Evolutionary conservation across 2,888 invertebrate genomes (phyloP), one percentile per base, ranked within the genome.

Genomic region (Cephus runcator): DNA sequence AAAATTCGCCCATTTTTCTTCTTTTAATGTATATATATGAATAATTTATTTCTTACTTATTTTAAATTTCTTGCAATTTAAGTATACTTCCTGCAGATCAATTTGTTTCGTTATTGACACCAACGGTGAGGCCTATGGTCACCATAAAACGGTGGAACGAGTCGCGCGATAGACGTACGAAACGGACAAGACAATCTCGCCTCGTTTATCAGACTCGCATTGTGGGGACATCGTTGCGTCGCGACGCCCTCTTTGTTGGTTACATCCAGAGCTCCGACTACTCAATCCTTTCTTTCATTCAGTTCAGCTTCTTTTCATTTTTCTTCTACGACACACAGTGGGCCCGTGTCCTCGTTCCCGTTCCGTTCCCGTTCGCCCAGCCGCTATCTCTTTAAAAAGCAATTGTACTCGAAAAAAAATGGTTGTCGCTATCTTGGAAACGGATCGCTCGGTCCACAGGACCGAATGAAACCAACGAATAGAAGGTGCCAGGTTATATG

Each of bases 201-300:
- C 89, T 91, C 91, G 91, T 91, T 91, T 91, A 91, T 91, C 90
- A 90, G 90, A 86, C 84, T 83, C 84, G 88, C 86, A 90, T 90
- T 89, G 90, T 90, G 82, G 85, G 84, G 83, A 34, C 85, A 89
- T 89, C 89, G 87, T 68, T 84, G 85, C 84, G 84, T 84, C 86
- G 89, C 89, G 90, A 89, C 91, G 89, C 88, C 88, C 89, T 86
- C 86, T 89, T 90, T 90, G 90, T 91, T 88, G 87, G 83, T 87
- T 87, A 88, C 90, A 88, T 88, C 86, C 85, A 83, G 84, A 85
- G 84, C 85, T 85, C 83, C 84, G 87, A 90, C 88, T 87, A 86
- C 90, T 90, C 91, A 90, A 91, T 90, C 90, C 90, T 90, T 90
- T 88, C 88, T 89, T 90, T 89, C 88, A 85, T 88, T 86, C 87